These are phyloP conservation scores for Acanthopleura granulata DNA, from an alignment of 2,888 invertebrate species.

Conservation along the genomic window DNA sequence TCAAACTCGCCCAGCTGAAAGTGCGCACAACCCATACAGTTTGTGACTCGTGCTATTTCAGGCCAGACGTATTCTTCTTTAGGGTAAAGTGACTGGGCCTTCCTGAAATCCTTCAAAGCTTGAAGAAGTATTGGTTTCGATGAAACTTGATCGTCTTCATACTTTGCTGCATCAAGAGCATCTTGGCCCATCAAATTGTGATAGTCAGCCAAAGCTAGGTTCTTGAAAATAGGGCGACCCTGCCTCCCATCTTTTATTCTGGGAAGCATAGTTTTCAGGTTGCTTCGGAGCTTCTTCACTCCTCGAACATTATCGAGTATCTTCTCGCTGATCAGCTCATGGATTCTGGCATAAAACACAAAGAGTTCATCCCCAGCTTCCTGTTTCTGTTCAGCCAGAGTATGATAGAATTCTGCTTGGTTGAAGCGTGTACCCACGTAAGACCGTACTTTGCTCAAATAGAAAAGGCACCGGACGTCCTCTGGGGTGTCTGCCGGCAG, in stretches of 20 bases:
- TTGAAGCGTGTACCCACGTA: neutral
- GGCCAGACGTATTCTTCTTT: neutral
- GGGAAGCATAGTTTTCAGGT: slow-evolving; percentile 8
- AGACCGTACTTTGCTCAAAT: neutral
- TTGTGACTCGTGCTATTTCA: neutral
- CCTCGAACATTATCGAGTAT: neutral
- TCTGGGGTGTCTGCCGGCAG: neutral
- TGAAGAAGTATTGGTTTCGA: neutral
- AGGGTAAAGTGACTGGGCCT: neutral
- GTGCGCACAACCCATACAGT: neutral
- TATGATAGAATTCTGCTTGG: neutral
- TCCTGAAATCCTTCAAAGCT: neutral
- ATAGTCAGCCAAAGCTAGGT: neutral
- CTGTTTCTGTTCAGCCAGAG: neutral
- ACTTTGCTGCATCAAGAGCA: neutral
- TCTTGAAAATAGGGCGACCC: neutral
- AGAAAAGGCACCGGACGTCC: neutral
- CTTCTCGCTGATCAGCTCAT: neutral
- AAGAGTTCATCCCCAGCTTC: neutral
- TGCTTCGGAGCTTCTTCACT: neutral
- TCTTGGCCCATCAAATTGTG: neutral
- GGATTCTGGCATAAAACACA: neutral
- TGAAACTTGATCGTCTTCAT: neutral
- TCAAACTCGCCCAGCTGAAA: neutral
- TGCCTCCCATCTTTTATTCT: neutral